phyloP scores from a whole-genome alignment of 2,797 vertebrate genomes.

The Hybognathus amarus region DNA sequence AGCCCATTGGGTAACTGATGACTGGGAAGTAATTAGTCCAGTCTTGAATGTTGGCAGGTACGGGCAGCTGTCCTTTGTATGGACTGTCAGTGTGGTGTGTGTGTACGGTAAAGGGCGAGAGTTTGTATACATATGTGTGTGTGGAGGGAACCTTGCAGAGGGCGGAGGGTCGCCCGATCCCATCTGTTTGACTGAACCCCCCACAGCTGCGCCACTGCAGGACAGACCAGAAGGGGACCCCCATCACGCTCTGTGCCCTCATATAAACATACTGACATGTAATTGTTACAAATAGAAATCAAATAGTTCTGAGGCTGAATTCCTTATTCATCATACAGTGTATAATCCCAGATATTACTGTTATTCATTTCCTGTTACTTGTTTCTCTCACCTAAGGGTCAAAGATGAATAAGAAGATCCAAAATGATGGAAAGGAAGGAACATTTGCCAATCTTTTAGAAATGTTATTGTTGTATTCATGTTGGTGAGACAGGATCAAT shows the following conservation, averaged over 20 bases:
- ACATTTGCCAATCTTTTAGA: too few species aligned
- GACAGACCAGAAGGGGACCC: constrained; percentile 15
- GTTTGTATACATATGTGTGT: constrained; percentile 46
- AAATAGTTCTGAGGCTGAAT: background rate
- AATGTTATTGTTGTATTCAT: background rate
- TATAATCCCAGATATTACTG: constrained; percentile 1
- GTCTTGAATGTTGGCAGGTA: constrained; percentile 68
- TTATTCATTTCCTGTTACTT: background rate
- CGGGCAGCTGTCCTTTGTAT: constrained; percentile 65
- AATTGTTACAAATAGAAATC: constrained; percentile 19
- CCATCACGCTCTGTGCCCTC: constrained; percentile 13
- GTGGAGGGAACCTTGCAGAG: constrained; percentile 34
- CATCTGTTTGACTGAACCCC: constrained; percentile 64
- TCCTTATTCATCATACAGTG: background rate
- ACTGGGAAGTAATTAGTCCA: constrained; percentile 69
- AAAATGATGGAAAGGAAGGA: background rate
- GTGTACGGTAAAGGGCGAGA: constrained; percentile 40
- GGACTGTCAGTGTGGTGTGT: constrained; percentile 57
- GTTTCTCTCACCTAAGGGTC: background rate
- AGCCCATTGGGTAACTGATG: constrained; percentile 66
- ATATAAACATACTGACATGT: background rate
- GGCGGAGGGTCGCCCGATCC: constrained; percentile 53
- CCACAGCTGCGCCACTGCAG: constrained; percentile 46
- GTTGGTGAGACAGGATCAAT: background rate
- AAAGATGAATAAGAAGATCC: background rate